A percentile compares a stretch with the other conserved stretches of the same genome.
phyloP scores from a whole-genome alignment of 2,888 invertebrate species.

The Gerosis bhagava region DNA sequence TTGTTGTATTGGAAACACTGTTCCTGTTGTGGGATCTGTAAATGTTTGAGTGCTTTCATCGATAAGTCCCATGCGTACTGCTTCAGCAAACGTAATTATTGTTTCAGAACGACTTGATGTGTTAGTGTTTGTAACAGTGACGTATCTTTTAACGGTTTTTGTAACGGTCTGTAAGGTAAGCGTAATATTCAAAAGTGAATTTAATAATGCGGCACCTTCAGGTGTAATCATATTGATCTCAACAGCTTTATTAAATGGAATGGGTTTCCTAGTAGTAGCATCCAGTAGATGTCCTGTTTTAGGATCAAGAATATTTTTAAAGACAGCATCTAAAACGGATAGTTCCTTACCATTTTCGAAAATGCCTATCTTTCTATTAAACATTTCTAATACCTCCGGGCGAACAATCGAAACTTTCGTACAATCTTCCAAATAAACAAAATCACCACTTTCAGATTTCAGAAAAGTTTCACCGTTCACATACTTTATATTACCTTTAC shows the following conservation, averaged over 20 bases:
- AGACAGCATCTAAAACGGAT: constrained; percentile 93
- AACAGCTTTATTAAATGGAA: constrained; percentile 93
- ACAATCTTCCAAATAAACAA: constrained; percentile 91
- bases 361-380: constrained; percentile 91
- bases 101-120: constrained; percentile 80
- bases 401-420: constrained; percentile 90
- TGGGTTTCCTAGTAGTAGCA: constrained; percentile 85
- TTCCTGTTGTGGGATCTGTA: constrained; percentile 88
- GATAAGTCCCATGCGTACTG: constrained; percentile 89
- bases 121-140: constrained; percentile 88
- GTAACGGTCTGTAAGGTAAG: constrained; percentile 94
- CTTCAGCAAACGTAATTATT: constrained; percentile 89
- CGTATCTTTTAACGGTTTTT: constrained; percentile 91
- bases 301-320: constrained; percentile 93
- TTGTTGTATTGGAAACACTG: constrained; percentile 88
- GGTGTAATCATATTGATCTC: constrained; percentile 92
- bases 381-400: constrained; percentile 93
- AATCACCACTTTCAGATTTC: constrained; percentile 88
- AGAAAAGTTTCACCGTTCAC: constrained; percentile 88
- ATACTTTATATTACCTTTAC: constrained; percentile 89
- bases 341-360: constrained; percentile 89
- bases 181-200: constrained; percentile 93
- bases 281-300: constrained; percentile 93
- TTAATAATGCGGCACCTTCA: constrained; percentile 93
- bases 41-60: constrained; percentile 90